Base-by-base conservation (phyloP, 2,797 vertebrate species). In the Echeneis naucrates region DNA sequence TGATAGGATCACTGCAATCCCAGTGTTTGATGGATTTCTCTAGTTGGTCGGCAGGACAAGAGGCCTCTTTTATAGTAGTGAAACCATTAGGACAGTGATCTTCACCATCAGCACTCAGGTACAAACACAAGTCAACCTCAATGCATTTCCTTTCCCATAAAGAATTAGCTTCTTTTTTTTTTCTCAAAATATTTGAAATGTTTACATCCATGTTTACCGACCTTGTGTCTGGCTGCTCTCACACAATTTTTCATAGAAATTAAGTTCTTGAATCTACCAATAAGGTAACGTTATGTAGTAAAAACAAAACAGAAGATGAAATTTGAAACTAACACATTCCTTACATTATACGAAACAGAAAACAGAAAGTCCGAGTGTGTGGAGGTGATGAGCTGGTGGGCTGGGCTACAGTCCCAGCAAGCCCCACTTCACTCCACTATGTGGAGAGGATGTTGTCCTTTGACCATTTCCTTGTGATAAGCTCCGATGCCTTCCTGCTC, bases 391-490 rank as follows among this genome's bases (percentile, higher is more conserved):
- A 68, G 66, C 60, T 50, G n/a, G 35, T 21, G 75, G 70, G 54
- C 61, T 27, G 75, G 51, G 37, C 40, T 33, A 0, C 2, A 62
- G 23, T 73, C 69, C 75, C 75, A 67, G 69, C 19, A 32, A 68
- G 66, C 81, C 78, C 64, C 65, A 59, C 80, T 72, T 68, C 65
- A 42, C 63, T 81, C 58, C 6, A 66, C 63, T 66, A 73, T 68
- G 88, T 90, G 84, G 85, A 88, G 70, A 89, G 93, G 91, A 94
- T 93, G 93, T 91, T 93, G 92, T 91, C 77, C 83, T 85, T 89
- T 89, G 82, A 88, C 93, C 88, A 92, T 92, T 94, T 95, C 94
- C 94, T 94, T 68, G 78, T 7, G 93, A 94, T 94, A 94, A 94
- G 91, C 52, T 23, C 42, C 12, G 45, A 90, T 78, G 89, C 88